Evolutionary conservation across 1,140 invertebrate species (phyloP).

Genomic region (Phortica variegata): DNA sequence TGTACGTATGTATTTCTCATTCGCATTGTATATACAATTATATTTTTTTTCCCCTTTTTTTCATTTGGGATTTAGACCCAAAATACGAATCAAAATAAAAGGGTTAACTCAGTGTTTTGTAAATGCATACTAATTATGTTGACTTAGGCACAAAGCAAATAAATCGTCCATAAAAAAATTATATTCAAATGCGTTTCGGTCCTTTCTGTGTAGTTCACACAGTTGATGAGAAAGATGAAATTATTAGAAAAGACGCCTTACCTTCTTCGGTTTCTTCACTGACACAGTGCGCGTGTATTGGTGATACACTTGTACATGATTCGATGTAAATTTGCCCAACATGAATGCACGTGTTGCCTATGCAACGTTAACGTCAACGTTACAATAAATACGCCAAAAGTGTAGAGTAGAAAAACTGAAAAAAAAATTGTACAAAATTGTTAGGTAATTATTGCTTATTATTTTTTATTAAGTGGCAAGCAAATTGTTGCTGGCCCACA

Average conservation of each 20-base stretch:
- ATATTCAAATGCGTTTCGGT: constrained; percentile 2
- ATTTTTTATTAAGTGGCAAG: too few species aligned
- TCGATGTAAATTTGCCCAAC: constrained; percentile 56
- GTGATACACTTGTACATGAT: constrained; percentile 55
- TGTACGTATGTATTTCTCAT: not conserved
- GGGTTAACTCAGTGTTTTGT: constrained; percentile 9
- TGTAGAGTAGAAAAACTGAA: not conserved
- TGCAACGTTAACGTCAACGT: too few species aligned
- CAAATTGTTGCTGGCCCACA: too few species aligned
- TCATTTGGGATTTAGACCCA: too few species aligned
- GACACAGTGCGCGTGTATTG: constrained; percentile 46
- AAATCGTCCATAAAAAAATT: constrained; percentile 11
- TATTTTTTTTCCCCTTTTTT: too few species aligned
- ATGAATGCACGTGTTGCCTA: constrained; percentile 26
- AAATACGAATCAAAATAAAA: constrained; percentile 1
- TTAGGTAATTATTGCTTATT: too few species aligned
- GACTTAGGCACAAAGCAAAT: constrained; percentile 29
- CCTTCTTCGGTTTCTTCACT: constrained; percentile 51
- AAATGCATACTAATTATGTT: constrained; percentile 51
- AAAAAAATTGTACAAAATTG: not conserved
- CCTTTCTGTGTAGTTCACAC: too few species aligned
- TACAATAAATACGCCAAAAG: not conserved
- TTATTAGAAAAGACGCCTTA: constrained; percentile 16
- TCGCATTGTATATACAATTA: too few species aligned
- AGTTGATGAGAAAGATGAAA: constrained; percentile 4